Conservation (phyloP, 2,113 vertebrate species). For the Danionella cerebrum region DNA sequence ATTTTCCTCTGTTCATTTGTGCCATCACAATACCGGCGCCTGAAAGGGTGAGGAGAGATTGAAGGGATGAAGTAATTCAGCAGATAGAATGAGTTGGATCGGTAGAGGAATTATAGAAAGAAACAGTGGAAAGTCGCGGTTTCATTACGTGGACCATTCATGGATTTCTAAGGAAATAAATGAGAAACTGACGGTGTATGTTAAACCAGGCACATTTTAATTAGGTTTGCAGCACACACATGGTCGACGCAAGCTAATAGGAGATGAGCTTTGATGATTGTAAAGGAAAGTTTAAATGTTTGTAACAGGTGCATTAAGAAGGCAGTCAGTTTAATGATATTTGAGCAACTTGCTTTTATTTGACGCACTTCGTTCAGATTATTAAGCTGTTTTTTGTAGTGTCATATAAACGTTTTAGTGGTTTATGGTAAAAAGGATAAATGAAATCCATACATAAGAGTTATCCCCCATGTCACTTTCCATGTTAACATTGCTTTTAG, state of each 20-base stretch:
- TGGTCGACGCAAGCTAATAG: too few relatives aligned
- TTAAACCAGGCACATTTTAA: conserved; percentile 48
- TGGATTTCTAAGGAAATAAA: conserved; percentile 63
- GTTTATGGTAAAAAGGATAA: too few relatives aligned
- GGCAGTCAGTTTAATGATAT: background rate
- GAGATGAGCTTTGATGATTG: too few relatives aligned
- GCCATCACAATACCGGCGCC: conserved; percentile 58
- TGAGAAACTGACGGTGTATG: conserved; percentile 57
- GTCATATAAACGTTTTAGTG: too few relatives aligned
- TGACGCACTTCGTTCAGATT: too few relatives aligned
- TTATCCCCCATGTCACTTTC: too few relatives aligned
- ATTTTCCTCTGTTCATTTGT: conserved; percentile 70
- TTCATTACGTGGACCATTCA: conserved; percentile 61
- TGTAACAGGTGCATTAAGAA: background rate
- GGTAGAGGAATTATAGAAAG: conserved; percentile 15
- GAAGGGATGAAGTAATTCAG: conserved; percentile 64
- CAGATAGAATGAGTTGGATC: conserved; percentile 60
- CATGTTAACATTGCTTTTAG: too few relatives aligned
- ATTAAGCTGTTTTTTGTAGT: too few relatives aligned
- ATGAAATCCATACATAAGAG: too few relatives aligned
- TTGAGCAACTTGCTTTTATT: too few relatives aligned
- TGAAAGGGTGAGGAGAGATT: conserved; percentile 58
- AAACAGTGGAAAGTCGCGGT: conserved; percentile 63
- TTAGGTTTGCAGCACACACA: conserved; percentile 44
- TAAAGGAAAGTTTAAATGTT: background rate